Evolutionary conservation across 2,113 vertebrate species (phyloP), one percentile per base, ranked within the genome.

Genomic region (Noturus placidus): DNA sequence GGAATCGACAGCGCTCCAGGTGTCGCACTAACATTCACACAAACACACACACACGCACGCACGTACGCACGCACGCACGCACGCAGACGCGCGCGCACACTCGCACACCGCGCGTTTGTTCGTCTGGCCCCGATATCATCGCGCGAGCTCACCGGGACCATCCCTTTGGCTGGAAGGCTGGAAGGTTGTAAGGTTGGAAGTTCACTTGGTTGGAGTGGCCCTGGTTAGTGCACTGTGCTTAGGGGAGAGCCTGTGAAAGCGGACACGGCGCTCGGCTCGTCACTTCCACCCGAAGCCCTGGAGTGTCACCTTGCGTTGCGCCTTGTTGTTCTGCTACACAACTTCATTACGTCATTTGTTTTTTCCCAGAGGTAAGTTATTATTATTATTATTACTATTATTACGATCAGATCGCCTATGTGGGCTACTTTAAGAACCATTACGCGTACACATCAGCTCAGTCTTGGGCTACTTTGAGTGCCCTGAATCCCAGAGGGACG

Each of bases 1-100:
- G 93, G 93, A 92, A 93, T 92, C 94, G 92, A 92, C 90, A 90
- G 84, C 72, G 85, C 84, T 89, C 89, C 91, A 91, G 91, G 91
- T 92, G 90, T 91, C 86, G 86, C 84, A 79, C 78, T 80, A 72
- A 74, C 30, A 65, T n/a, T 9, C 65, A 38, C 42, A 74, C 81
- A 33, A 81, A 70, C 85, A 83, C 61, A 46, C 56, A 50, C 33
- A 27, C 33, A 6, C 81, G 27, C 35, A 17, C 80, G 17, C 35
- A 63, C 57, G 2, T 13, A 50, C 59, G 0, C 27, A 2, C 67
- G 4, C 65, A 25, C 38, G 4, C 25, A 2, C 61, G 0, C 42
- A 5, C 61, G 2, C 77, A n/a, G 14, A 4, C 79, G 19, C 79
- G 46, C 77, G 15, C 42, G 25, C 38, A 17, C 35, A 10, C 14